Conservation (phyloP, 2,113 vertebrate genomes). For the Clupea harengus region DNA sequence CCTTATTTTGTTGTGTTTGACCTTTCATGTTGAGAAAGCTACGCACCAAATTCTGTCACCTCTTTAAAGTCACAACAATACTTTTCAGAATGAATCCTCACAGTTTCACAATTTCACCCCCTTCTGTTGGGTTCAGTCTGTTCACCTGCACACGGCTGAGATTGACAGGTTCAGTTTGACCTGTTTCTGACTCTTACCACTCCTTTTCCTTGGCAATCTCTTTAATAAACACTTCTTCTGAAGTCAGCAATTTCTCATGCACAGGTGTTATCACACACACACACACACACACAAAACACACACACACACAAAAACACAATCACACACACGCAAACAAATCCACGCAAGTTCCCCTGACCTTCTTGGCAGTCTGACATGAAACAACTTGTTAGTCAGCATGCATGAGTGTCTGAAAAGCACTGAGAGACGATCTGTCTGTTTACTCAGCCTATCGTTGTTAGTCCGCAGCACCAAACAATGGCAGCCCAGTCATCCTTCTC, state of each 20-base stretch:
- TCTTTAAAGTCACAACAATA: too few species aligned
- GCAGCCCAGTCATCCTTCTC: too few species aligned
- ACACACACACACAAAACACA: constrained; percentile 4
- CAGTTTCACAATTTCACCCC: too few species aligned
- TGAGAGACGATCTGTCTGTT: constrained; percentile 27
- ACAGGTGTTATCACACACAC: neutral
- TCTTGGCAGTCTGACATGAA: constrained; percentile 13
- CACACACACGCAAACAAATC: constrained; percentile 19
- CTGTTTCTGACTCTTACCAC: neutral
- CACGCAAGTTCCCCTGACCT: neutral
- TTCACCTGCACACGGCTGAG: neutral
- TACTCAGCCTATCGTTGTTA: constrained; percentile 15
- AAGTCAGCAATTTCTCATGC: neutral
- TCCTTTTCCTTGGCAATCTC: neutral
- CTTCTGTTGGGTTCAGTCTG: too few species aligned
- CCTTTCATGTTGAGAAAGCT: too few species aligned
- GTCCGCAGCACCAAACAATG: neutral
- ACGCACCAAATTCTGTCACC: too few species aligned
- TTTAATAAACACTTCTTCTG: neutral
- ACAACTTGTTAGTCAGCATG: constrained; percentile 3
- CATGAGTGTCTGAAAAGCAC: neutral
- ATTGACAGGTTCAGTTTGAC: neutral
- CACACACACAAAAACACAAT: constrained; percentile 13
- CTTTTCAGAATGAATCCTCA: too few species aligned
- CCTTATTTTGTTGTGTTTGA: too few species aligned